phyloP scores from a whole-genome alignment of 37 sponge, comb jelly and placozoan genomes.

The Halisarca cf. caerulea region DNA sequence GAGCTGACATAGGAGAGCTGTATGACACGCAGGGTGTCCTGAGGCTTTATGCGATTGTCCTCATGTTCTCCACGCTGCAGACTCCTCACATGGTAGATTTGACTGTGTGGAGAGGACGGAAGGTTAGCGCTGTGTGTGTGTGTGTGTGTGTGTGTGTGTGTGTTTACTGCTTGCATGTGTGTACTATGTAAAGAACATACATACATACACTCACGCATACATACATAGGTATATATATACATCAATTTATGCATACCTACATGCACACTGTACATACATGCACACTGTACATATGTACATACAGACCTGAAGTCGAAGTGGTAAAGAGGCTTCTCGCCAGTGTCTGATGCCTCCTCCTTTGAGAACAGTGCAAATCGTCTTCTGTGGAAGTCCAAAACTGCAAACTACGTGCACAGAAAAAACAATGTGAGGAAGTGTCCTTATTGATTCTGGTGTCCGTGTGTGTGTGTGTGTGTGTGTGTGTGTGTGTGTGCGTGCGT shows the following conservation, averaged over 20 bases:
- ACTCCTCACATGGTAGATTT: slow-evolving; percentile 65
- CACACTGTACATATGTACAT: too few relatives aligned
- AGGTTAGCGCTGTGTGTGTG: too few relatives aligned
- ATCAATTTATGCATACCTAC: too few relatives aligned
- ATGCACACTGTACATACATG: too few relatives aligned
- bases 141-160: too few relatives aligned
- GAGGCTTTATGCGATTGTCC: slow-evolving; percentile 61
- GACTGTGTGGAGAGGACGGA: slow-evolving; percentile 29
- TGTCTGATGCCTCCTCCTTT: slow-evolving; percentile 56
- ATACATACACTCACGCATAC: too few relatives aligned
- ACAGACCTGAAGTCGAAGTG: slow-evolving; percentile 56
- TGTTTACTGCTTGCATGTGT: too few relatives aligned
- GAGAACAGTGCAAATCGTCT: slow-evolving; percentile 59
- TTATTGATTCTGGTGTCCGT: too few relatives aligned
- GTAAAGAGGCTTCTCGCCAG: slow-evolving; percentile 21
- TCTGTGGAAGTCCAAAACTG: slow-evolving; percentile 60
- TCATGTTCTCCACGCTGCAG: slow-evolving; percentile 72
- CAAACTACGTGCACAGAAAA: slow-evolving; percentile 38
- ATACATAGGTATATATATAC: too few relatives aligned
- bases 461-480: slow-evolving; percentile 5
- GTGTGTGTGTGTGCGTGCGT: too few relatives aligned
- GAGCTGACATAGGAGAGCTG: not conserved
- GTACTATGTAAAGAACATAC: too few relatives aligned
- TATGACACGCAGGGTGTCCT: slow-evolving; percentile 31
- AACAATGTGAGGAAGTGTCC: not conserved